phyloP scores from a whole-genome alignment of 2,113 vertebrate species.

The Corydoras sp. region DNA sequence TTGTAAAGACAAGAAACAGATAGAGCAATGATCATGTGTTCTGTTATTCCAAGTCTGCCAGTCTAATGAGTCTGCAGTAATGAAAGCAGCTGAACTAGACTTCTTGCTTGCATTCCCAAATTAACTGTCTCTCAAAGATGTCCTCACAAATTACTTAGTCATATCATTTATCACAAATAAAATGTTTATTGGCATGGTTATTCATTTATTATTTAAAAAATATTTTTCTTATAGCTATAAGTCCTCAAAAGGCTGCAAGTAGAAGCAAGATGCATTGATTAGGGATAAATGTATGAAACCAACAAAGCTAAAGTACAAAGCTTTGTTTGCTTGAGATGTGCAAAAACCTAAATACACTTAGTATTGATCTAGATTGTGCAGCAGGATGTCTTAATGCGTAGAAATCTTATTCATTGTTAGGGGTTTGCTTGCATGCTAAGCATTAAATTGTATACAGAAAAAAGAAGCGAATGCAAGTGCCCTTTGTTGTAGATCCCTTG shows the following conservation, averaged over 20 bases:
- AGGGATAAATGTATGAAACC: too few relatives aligned
- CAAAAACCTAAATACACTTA: slow-evolving; percentile 22
- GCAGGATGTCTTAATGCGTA: neutral
- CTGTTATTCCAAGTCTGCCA: slow-evolving; percentile 14
- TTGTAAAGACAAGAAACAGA: neutral
- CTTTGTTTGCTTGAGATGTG: too few relatives aligned
- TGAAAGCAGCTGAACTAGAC: slow-evolving; percentile 33
- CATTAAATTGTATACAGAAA: slow-evolving; percentile 8
- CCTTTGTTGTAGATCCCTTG: slow-evolving; percentile 10
- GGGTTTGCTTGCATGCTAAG: neutral
- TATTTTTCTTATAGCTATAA: too few relatives aligned
- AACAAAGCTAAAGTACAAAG: too few relatives aligned
- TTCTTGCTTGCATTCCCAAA: slow-evolving; percentile 23
- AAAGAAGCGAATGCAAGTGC: neutral
- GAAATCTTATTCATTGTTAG: slow-evolving; percentile 20
- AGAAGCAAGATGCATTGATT: too few relatives aligned
- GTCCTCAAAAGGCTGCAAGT: too few relatives aligned
- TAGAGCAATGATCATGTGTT: slow-evolving; percentile 9
- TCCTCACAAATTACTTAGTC: slow-evolving; percentile 1
- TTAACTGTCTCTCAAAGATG: slow-evolving; percentile 23
- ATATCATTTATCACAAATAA: slow-evolving; percentile 3
- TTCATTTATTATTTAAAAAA: too few relatives aligned
- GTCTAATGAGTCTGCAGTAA: slow-evolving; percentile 38
- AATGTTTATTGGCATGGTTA: neutral
- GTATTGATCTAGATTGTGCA: slow-evolving; percentile 28